Base-by-base conservation (phyloP, 2,797 vertebrate genomes). In the Parambassis ranga region DNA sequence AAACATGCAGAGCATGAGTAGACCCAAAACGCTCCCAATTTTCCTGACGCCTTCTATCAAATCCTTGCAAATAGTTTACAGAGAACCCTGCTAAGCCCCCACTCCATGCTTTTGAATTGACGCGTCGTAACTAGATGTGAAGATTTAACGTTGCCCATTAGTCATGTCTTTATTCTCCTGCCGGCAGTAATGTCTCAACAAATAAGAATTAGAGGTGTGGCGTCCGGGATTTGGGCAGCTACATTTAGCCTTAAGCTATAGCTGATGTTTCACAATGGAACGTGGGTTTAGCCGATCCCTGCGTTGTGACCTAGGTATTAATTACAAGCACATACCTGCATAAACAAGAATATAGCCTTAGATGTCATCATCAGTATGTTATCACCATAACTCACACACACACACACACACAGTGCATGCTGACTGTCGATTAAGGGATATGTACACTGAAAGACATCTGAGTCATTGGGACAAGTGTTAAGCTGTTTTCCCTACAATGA, bases 101-200 rank as follows among this genome's bases (percentile, higher is more conserved):
- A 3, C 49, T 2, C 23, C 66, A 33, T 59, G 69, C 69, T 74
- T 73, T 70, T 56, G 60, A 78, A 55, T 71, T 67, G 70, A 78
- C 77, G 81, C 78, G 76, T 85, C 70, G 61, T 71, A 68, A 76
- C 82, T 81, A 74, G 73, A 84, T 78, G 69, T 28, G 79, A 78
- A 66, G 76, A 70, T 64, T 84, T 82, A 84, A 75, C 67, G 60
- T 23, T 38, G 35, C 64, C 57, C 75, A 79, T 89, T 88, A 81
- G 75, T 88, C 84, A 84, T 51, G 69, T 76, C 76, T 79, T 77
- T 71, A 78, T 83, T 84, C 64, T 61, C 71, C 74, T 49, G 63
- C 76, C 55, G 77, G 70, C 75, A 37, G 43, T 76, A 70, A 83
- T 85, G 80, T 82, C 75, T 87, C 82, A 87, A 74, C 83, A 73